A percentile compares a stretch with the other conserved stretches of the same genome.
phyloP scores from a whole-genome alignment of 2,888 invertebrate genomes.

The Villa cingulata region DNA sequence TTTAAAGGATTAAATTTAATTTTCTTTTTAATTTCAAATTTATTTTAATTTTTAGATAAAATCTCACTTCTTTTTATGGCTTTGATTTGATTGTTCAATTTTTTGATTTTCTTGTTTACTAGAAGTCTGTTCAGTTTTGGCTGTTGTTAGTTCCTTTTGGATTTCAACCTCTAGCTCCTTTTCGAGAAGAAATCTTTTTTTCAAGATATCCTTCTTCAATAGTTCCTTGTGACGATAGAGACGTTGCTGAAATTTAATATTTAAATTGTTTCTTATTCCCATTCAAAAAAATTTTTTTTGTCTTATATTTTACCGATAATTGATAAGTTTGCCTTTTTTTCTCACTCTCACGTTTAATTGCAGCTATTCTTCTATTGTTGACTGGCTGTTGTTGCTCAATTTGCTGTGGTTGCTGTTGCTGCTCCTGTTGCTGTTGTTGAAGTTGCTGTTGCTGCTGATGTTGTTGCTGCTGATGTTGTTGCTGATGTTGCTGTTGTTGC shows the following conservation, averaged over 20 bases:
- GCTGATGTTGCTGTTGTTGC: neutral
- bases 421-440: neutral
- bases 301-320: slow-evolving; percentile 11
- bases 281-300: neutral
- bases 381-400: slow-evolving; percentile 5
- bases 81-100: neutral
- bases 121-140: slow-evolving; percentile 44
- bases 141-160: slow-evolving; percentile 64
- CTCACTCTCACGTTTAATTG: slow-evolving; percentile 14
- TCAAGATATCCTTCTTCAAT: slow-evolving; percentile 84
- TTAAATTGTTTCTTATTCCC: too few species aligned
- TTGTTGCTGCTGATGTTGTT: neutral
- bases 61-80: slow-evolving; percentile 10
- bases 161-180: slow-evolving; percentile 83
- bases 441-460: neutral
- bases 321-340: slow-evolving; percentile 16
- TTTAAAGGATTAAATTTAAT: neutral
- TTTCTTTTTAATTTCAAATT: too few species aligned
- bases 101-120: slow-evolving; percentile 10
- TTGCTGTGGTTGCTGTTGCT: neutral
- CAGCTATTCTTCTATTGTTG: slow-evolving; percentile 11
- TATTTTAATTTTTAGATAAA: too few species aligned
- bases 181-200: slow-evolving; percentile 77
- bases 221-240: slow-evolving; percentile 80
- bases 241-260: slow-evolving; percentile 40